These are phyloP conservation scores for Limnephilus lunatus DNA, from an alignment of 2,888 invertebrate species.

Conservation along the genomic window DNA sequence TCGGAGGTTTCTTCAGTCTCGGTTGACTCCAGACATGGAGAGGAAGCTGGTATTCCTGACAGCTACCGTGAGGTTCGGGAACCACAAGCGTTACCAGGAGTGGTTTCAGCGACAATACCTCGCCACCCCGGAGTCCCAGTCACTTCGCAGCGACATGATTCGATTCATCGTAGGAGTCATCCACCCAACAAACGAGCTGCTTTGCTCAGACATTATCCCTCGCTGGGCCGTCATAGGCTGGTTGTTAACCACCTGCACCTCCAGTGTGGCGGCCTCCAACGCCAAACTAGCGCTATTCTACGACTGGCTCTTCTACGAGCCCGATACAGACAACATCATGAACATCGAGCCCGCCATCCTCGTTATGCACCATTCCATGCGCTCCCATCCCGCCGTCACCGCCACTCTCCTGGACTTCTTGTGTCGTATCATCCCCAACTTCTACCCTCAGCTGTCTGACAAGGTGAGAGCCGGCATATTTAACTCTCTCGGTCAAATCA, in stretches of 20 bases:
- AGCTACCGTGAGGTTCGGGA: conserved; percentile 90
- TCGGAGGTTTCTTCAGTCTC: conserved; percentile 85
- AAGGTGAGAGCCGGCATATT: conserved; percentile 90
- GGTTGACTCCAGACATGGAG: conserved; percentile 95
- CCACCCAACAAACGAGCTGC: conserved; percentile 93
- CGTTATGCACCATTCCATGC: conserved; percentile 95
- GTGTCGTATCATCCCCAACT: conserved; percentile 93
- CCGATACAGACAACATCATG: conserved; percentile 95
- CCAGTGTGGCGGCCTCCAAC: conserved; percentile 92
- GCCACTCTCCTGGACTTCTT: conserved; percentile 94
- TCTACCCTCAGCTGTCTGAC: conserved; percentile 87
- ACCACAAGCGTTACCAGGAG: conserved; percentile 95
- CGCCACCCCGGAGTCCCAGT: conserved; percentile 93
- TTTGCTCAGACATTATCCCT: conserved; percentile 96
- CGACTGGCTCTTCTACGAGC: conserved; percentile 95
- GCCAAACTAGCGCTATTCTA: conserved; percentile 94
- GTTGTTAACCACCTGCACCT: conserved; percentile 93
- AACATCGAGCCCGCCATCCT: conserved; percentile 96
- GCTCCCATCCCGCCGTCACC: conserved; percentile 93
- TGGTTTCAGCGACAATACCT: conserved; percentile 96
- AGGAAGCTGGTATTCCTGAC: conserved; percentile 92
- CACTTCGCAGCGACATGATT: conserved; percentile 93
- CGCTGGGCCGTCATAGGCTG: conserved; percentile 97
- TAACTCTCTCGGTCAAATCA: conserved; percentile 89
- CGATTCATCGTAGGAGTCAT: conserved; percentile 95